These are phyloP conservation scores for Caenorhabditis drosophilae DNA, from an alignment of 2,888 invertebrate species.

Conservation along the genomic window DNA sequence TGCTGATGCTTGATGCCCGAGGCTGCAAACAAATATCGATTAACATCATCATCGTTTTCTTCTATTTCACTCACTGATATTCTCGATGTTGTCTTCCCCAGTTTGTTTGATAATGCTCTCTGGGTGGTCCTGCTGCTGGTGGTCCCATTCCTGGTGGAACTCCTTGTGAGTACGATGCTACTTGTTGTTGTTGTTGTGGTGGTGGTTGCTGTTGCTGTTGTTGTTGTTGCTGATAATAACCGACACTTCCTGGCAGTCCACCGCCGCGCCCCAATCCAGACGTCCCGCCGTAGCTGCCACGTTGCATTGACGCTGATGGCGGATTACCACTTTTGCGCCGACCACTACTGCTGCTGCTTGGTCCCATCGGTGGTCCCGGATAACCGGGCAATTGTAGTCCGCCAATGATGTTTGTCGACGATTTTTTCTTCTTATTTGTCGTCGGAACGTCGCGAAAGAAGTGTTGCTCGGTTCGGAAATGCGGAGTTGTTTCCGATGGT, in stretches of 20 bases:
- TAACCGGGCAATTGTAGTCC: background rate
- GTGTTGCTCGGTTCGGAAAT: too few relatives aligned
- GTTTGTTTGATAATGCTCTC: slow-evolving; percentile 15
- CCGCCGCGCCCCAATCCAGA: background rate
- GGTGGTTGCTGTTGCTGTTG: slow-evolving; percentile 16
- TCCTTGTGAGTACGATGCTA: slow-evolving; percentile 35
- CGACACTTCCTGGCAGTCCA: background rate
- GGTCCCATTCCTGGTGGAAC: slow-evolving; percentile 40
- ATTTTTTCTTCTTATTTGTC: too few relatives aligned
- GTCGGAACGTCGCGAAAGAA: too few relatives aligned
- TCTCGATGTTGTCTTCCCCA: slow-evolving; percentile 37
- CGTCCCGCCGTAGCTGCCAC: too few relatives aligned
- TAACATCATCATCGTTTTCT: too few relatives aligned
- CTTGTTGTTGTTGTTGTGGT: too few relatives aligned
- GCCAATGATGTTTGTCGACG: too few relatives aligned
- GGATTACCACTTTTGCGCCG: background rate
- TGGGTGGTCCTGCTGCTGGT: slow-evolving; percentile 17
- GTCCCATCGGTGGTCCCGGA: background rate
- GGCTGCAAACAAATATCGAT: too few relatives aligned
- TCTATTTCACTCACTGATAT: slow-evolving; percentile 35
- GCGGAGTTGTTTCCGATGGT: too few relatives aligned
- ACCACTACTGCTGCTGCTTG: background rate
- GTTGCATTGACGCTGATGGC: background rate
- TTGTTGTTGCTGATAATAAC: slow-evolving; percentile 7
- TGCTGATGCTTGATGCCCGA: too few relatives aligned